phyloP scores from a whole-genome alignment of 2,797 vertebrate species.

The Acanthurus tractus region DNA sequence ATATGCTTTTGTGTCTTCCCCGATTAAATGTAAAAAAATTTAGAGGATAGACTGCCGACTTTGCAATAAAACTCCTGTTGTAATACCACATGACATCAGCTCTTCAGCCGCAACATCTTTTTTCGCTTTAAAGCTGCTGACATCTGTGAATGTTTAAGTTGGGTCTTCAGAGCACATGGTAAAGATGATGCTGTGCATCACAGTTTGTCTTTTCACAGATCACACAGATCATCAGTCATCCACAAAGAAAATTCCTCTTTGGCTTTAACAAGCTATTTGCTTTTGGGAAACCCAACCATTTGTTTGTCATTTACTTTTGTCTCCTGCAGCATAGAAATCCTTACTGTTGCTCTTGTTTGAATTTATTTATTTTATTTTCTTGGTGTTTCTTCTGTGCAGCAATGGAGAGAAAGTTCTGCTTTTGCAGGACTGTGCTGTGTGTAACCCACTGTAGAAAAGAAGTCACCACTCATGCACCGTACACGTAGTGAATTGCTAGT shows the following conservation, averaged over 20 bases:
- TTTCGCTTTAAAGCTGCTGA: conserved; percentile 33
- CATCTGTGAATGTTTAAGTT: conserved; percentile 70
- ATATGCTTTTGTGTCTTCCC: neutral
- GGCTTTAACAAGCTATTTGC: conserved; percentile 11
- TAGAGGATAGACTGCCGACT: neutral
- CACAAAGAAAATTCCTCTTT: conserved; percentile 31
- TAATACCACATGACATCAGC: conserved; percentile 31
- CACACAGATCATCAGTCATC: conserved; percentile 3
- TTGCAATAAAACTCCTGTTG: neutral
- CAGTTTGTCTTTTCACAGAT: conserved; percentile 51
- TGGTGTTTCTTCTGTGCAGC: no score
- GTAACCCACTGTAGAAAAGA: conserved; percentile 21
- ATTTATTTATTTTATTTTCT: no score
- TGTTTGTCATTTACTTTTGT: no score
- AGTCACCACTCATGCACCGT: conserved; percentile 37
- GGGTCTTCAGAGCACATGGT: conserved; percentile 31
- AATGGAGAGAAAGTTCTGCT: no score
- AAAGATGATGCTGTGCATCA: conserved; percentile 37
- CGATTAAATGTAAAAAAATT: neutral
- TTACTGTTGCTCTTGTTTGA: no score
- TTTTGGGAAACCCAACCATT: conserved; percentile 4
- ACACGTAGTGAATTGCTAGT: conserved; percentile 32
- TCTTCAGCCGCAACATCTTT: conserved; percentile 38
- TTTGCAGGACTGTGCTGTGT: neutral
- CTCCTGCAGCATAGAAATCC: no score